Evolutionary conservation across 2,113 vertebrate species (phyloP), one percentile per base, ranked within the genome.

Genomic region (Hypanus sabinus): DNA sequence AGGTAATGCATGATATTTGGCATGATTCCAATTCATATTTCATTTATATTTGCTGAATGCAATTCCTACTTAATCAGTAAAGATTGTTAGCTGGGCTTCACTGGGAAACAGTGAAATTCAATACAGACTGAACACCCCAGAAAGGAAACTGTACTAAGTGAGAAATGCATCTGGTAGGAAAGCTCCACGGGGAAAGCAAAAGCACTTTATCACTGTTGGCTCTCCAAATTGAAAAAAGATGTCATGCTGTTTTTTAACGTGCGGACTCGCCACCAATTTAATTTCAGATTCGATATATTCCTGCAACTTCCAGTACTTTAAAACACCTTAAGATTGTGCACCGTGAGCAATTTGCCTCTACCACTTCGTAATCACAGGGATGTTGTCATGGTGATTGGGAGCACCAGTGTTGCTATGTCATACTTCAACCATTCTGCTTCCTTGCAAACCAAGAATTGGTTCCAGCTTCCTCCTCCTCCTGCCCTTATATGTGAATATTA

Each of bases 211-310:
- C 70, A 75, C 91, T 46, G 91, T 55, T 93, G 27, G 65, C 70
- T 65, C 36, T 73, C 24, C 38, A 93, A 75, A 93, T 93, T 93
- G 91, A 93, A 73, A 73, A 93, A 93, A 93, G 91, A 73, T 93
- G 91, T 93, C 38, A 22, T 24, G 18, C 36, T 93, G 22, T 75
- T 8, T 75, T 55, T 24, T 22, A 93, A 55, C 73, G 68, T 0
- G 24, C 6, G 36, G 68, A 93, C 30, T 93, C 38, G 16, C 38
- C 70, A 55, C 36, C 91, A 14, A 10, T 46, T 93, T 73, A 20
- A 73, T 93, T 73, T 55, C 68, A 93, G 22, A 73, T 55, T 55
- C 38, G 12, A 93, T 36, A 27, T 8, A 55, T 73, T 73, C 70
- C 20, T 71, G 70, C 24, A 46, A 55, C 91, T 70, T 92, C 62